Evolutionary conservation across 53 echinoderm and acorn worm genomes (phyloP), one percentile per base, ranked within the genome.

Genomic region (Holothuria leucospilota): DNA sequence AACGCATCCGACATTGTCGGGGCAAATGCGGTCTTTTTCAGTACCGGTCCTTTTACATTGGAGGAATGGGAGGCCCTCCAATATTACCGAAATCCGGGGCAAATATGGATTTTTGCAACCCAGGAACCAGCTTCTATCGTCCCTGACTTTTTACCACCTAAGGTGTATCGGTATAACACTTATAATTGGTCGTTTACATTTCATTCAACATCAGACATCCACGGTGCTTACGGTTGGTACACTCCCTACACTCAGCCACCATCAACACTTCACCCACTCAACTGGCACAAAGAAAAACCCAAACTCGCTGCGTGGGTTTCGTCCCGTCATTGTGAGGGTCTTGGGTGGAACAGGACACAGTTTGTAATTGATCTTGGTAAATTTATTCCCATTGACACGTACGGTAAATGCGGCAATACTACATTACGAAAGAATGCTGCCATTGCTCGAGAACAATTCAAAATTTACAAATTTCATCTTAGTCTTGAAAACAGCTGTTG

Each of bases 401-500:
- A 82, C 64, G 82, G 82, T 24, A 34, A 30, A 30, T 82, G 82
- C 30, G 82, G 82, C 13, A 82, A 30, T 25, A 21, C 21, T 29
- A 63, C 62, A 6, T 11, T 62, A 20, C 40, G 21, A 9, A 62
- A 49, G 20, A 62, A 82, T 63, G 20, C 38, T 29, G 39, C 5
- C 10, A 39, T 39, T 38, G 46, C 62, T 6, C 29, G 38, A 63
- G 63, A 29, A 34, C 29, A 18, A 9, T 38, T 63, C 20, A 82
- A 21, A 29, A 62, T 29, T 39, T 82, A 82, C 46, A 82, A 82
- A 63, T 82, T 82, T 82, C 63, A 63, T 20, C 64, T 82, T 12
- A 64, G 63, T 63, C 49, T 82, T 6, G 82, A 82, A 82, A 82
- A 82, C 34, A 82, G 82, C 30, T 82, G 82, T 39, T 82, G 82